Conservation (phyloP, 2,888 invertebrate species). For the Ochropleura leucogaster region DNA sequence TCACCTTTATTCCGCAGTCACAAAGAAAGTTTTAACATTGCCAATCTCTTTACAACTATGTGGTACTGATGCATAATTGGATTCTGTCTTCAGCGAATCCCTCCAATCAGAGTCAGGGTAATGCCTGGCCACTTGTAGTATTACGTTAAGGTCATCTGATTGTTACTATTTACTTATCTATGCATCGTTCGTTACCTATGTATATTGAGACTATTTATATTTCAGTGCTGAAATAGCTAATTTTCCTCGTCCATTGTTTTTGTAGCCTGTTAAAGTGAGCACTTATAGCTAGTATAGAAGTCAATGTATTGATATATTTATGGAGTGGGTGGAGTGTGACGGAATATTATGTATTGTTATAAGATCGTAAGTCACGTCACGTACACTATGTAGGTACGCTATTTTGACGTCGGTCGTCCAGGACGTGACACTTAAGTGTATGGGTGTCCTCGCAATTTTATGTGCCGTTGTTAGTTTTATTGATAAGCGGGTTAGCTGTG, state of each 20-base stretch:
- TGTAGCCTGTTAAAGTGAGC: slow-evolving; percentile 58
- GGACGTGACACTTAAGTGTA: slow-evolving; percentile 63
- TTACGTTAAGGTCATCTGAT: slow-evolving; percentile 33
- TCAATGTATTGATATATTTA: slow-evolving; percentile 59
- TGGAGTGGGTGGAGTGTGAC: slow-evolving; percentile 60
- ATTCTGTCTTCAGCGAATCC: slow-evolving; percentile 53
- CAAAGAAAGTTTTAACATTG: slow-evolving; percentile 49
- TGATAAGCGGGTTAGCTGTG: slow-evolving; percentile 68
- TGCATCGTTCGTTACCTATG: background rate
- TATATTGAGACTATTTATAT: slow-evolving; percentile 38
- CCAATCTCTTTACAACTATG: slow-evolving; percentile 19
- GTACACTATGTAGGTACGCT: slow-evolving; percentile 63
- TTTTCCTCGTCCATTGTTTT: slow-evolving; percentile 61
- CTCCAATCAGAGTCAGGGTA: slow-evolving; percentile 49
- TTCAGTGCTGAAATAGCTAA: slow-evolving; percentile 49
- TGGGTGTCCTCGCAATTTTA: slow-evolving; percentile 56
- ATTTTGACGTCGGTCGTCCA: slow-evolving; percentile 66
- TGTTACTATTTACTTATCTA: slow-evolving; percentile 8
- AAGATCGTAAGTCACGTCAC: slow-evolving; percentile 72
- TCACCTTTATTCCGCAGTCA: slow-evolving; percentile 66
- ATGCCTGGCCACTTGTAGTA: slow-evolving; percentile 33
- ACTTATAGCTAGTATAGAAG: slow-evolving; percentile 51
- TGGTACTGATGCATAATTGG: slow-evolving; percentile 37
- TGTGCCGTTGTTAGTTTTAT: slow-evolving; percentile 68
- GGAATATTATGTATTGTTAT: slow-evolving; percentile 72